These are phyloP conservation scores for Porites australiensis DNA, from an alignment of 64 coral and sea anemone genomes.

Conservation along the genomic window DNA sequence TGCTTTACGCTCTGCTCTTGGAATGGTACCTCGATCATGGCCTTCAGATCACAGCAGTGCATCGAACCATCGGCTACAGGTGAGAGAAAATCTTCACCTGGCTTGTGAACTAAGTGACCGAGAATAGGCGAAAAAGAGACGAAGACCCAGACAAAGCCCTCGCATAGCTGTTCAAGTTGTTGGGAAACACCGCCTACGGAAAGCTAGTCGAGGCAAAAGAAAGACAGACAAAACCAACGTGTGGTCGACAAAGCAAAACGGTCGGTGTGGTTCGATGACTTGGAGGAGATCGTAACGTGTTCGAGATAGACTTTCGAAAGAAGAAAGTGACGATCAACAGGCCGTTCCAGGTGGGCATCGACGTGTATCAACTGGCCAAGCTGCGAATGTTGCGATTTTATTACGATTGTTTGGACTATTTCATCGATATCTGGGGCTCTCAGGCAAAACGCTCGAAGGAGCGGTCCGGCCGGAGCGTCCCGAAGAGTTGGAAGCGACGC, in stretches of 20 bases:
- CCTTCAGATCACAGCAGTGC: neutral
- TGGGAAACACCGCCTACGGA: conserved; percentile 35
- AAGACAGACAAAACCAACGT: neutral
- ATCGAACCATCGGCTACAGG: conserved; percentile 1
- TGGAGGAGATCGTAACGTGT: conserved; percentile 52
- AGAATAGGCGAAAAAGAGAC: conserved; percentile 36
- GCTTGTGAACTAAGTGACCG: conserved; percentile 44
- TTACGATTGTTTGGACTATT: conserved; percentile 21
- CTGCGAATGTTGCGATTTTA: conserved; percentile 20
- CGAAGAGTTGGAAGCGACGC: neutral
- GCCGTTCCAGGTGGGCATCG: conserved; percentile 54
- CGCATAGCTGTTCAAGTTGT: conserved; percentile 51
- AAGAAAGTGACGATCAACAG: conserved; percentile 3
- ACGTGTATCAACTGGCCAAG: conserved; percentile 40
- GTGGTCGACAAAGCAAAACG: conserved; percentile 9
- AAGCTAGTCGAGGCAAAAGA: conserved; percentile 65
- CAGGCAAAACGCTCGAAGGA: conserved; percentile 14
- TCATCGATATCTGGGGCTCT: conserved; percentile 16
- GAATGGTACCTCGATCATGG: conserved; percentile 65
- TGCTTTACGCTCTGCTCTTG: conserved; percentile 46
- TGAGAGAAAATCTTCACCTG: conserved; percentile 26
- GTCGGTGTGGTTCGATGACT: conserved; percentile 43
- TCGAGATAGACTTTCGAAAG: conserved; percentile 22
- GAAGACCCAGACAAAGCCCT: neutral
- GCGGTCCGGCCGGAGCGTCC: conserved; percentile 1